Evolutionary conservation across 2,888 invertebrate genomes (phyloP).

Genomic region (Chrysolina haemoptera): DNA sequence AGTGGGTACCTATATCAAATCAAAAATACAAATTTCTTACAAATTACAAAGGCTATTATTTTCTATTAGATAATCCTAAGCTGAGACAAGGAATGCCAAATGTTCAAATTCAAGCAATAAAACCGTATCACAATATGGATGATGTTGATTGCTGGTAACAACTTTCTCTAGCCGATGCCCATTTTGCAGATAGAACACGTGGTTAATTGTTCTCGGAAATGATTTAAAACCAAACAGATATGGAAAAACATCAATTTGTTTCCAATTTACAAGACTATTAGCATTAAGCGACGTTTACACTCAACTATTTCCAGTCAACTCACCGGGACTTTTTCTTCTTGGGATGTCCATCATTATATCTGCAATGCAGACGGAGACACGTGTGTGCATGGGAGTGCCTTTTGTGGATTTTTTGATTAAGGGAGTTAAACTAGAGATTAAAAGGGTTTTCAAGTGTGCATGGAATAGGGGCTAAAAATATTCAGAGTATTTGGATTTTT

Average conservation of each 20-base stretch:
- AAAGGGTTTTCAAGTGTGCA: neutral
- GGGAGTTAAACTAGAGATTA: neutral
- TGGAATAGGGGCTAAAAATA: neutral
- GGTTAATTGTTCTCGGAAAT: slow-evolving; percentile 55
- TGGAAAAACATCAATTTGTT: slow-evolving; percentile 52
- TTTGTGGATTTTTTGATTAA: slow-evolving; percentile 1
- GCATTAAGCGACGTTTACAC: slow-evolving; percentile 39
- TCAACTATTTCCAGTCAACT: slow-evolving; percentile 38
- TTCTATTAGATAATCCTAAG: slow-evolving; percentile 12
- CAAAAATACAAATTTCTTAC: too few species aligned
- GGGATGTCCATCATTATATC: slow-evolving; percentile 17
- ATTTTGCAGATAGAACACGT: slow-evolving; percentile 53
- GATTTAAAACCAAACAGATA: slow-evolving; percentile 47
- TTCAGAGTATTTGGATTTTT: too few species aligned
- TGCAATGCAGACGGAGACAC: slow-evolving; percentile 21
- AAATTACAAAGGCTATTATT: neutral
- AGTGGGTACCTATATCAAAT: too few species aligned
- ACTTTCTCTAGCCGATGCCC: slow-evolving; percentile 51
- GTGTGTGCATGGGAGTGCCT: slow-evolving; percentile 29
- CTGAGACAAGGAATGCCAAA: slow-evolving; percentile 17
- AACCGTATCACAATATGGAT: slow-evolving; percentile 25
- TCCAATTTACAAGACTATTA: slow-evolving; percentile 52
- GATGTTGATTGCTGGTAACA: slow-evolving; percentile 39
- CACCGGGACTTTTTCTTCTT: slow-evolving; percentile 38
- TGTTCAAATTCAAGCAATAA: slow-evolving; percentile 20